phyloP scores from a whole-genome alignment of 2,113 vertebrate species.

The Sitta europaea region DNA sequence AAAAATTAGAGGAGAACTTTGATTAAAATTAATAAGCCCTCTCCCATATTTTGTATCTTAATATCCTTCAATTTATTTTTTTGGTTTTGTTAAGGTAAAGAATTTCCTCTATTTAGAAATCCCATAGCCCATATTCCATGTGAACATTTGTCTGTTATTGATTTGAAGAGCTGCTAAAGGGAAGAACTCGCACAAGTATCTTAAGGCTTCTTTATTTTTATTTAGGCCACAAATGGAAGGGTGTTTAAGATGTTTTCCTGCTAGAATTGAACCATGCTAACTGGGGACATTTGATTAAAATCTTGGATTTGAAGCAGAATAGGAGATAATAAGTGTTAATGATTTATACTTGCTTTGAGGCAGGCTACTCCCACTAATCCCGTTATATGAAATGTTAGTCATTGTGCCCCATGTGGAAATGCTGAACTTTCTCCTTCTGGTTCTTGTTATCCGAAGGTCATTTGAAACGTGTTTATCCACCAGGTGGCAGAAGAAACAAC shows the following conservation, averaged over 20 bases:
- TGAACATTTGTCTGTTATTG: neutral
- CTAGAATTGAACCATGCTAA: neutral
- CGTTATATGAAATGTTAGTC: neutral
- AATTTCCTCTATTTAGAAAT: neutral
- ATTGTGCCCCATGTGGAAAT: neutral
- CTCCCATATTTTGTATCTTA: neutral
- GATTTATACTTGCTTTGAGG: neutral
- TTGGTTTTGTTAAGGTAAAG: neutral
- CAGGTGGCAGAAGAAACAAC: neutral
- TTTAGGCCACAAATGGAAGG: neutral
- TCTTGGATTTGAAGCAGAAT: neutral
- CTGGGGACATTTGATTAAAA: neutral
- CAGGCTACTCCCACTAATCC: neutral
- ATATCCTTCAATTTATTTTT: neutral
- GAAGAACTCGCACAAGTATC: neutral
- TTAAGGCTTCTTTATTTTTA: neutral
- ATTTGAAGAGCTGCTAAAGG: neutral
- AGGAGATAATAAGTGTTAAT: neutral
- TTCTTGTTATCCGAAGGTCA: neutral
- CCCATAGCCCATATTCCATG: neutral
- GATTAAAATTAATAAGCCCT: neutral
- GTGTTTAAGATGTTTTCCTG: neutral
- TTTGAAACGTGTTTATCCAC: neutral
- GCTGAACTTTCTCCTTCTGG: neutral
- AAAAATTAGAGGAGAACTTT: neutral